Base-by-base conservation (phyloP, 2,113 vertebrate genomes). In the Rhynchopsitta pachyrhyncha region DNA sequence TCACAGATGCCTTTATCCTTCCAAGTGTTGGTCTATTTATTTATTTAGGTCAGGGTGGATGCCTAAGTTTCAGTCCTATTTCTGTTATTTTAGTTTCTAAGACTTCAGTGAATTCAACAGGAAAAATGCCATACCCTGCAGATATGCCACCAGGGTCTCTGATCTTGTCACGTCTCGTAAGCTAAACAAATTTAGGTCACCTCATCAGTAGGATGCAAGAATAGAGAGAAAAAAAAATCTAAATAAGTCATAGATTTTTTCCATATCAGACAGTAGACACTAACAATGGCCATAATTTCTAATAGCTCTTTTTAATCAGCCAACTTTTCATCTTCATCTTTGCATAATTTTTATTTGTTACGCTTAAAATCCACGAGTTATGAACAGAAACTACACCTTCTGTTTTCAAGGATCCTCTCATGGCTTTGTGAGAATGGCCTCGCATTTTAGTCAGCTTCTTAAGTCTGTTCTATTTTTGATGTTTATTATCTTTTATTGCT, bases 91-190 rank as follows among this genome's bases (percentile, higher is more conserved):
- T 88, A 46, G 52, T 77, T 97, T 55, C 93, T 75, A 42, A 95
- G 71, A 4, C 31, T 88, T 57, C 63, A 93, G 81, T 91, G 90
- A 96, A 93, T 92, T 97, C 88, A 96, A 87, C 35, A 83, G 67
- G 69, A 89, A 95, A 90, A 97, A 90, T 52, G 79, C 80, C 84
- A 77, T 88, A 59, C 83, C 96, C 96, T 89, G 55, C 70, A 97
- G 84, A 71, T 46, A 86, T 73, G 84, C 83, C 90, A 57, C 82
- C 90, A 80, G 57, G 90, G 86, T 70, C 96, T 94, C 92, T 95
- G 81, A 96, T 96, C 91, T 89, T 98, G 95, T 97, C 94, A 96
- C 35, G 79, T 94, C 53, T 96, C 90, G 92, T 95, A 96, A 97
- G 68, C n/a, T 57, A 71, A 85, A 93, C 35, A 75, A 73, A 71